Base-by-base conservation (phyloP, 2,888 invertebrate species). In the Hermodice carunculata region DNA sequence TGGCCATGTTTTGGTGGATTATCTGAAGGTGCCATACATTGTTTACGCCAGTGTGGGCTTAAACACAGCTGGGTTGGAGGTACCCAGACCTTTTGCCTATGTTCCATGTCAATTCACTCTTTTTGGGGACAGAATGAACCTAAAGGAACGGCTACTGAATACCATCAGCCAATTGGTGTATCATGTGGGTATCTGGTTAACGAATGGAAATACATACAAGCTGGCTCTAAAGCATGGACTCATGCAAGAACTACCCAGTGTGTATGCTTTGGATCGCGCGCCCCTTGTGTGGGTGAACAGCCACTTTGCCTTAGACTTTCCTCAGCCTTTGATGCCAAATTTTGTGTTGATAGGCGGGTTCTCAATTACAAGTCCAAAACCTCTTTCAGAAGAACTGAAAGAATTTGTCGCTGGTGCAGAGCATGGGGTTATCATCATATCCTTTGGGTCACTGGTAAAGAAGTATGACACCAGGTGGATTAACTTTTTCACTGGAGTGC, bases 11-110 rank as follows among this genome's bases (percentile, higher is more conserved):
- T 43, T 67, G 5, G 67, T 64, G 2, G 67, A 60, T 29, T 64
- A 64, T 44, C 34, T 67, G 6, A 57, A 64, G 34, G 56, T 67
- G 4, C 67, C 64, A 11, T 67, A 61, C 61, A 64, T 67, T 17
- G 62, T 60, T 11, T 64, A 64, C 57, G 44, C 60, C 37, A 62
- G 60, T 3, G 58, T 59, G 19, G 67, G 67, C 31, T 22, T 61
- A 22, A 40, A 58, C 19, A 53, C 68, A 26, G 43, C 40, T 26
- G n/a, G n/a, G n/a, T n/a, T n/a, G n/a, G n/a, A n/a, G n/a, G 22
- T 64, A 14, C 67, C 67, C 3, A 37, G 67, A 29, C 46, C 59
- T 26, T 64, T 64, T 2, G 64, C 67, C 17, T 67, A 64, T 37
- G 44, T 67, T 24, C 67, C 67, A 5, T 52, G 60, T 49, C 40